Evolutionary conservation across 2,113 vertebrate species (phyloP), one percentile per base, ranked within the genome.

Genomic region (Dipodomys spectabilis): DNA sequence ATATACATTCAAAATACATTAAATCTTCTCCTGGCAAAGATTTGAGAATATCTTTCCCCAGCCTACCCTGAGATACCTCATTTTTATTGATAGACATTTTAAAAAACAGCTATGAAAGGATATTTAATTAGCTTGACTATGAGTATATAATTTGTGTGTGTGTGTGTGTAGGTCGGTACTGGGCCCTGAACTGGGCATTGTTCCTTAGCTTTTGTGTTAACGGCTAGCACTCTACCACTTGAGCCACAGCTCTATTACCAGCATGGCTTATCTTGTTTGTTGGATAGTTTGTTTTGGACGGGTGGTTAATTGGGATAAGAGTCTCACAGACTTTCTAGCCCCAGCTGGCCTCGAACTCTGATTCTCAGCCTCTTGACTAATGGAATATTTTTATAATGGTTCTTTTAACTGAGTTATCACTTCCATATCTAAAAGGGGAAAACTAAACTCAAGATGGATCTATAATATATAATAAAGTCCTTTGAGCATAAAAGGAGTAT

Each of bases 11-110:
- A 74, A 23, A 90, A 80, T 71, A 97, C 75, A 82, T 82, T 91
- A 95, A 97, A 88, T 96, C 44, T 95, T 97, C 94, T 94, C 96
- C 91, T 94, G 83, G 92, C 49, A 97, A 97, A 81, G 4, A 39
- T 77, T 92, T 95, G 44, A 92, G 88, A 95, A 94, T 92, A 87
- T 91, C 94, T 91, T 73, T 78, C 87, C 88, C 64, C 27, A 72
- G 32, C 0, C 39, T 90, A 78, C 9, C n/a, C 35, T 23, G n/a
- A 30, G 27, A 19, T 44, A 27, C 2, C 32, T 95, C 30, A 73
- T 82, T 95, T 96, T 71, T 88, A 45, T 45, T 49, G 44, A 30
- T 16, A 68, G 49, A 74, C 57, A 79, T 82, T 92, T 89, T 90
- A 73, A 92, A 93, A 93, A 71, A 82, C n/a, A 84, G 28, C 67